Conservation (phyloP, 2,797 vertebrate species). For the Kryptopterus vitreolus region DNA sequence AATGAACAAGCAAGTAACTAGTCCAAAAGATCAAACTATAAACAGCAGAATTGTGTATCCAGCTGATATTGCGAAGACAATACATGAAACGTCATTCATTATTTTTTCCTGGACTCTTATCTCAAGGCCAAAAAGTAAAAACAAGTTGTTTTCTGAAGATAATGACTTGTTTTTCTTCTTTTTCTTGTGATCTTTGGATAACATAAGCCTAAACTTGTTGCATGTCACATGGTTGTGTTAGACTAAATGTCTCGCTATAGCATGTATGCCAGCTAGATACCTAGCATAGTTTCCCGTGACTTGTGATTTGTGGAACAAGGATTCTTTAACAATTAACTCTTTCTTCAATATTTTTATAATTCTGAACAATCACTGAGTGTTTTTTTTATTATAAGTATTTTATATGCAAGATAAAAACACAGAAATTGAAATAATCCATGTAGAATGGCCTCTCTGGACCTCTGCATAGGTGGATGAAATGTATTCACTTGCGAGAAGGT, state of each 20-base stretch:
- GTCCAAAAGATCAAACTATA: background rate
- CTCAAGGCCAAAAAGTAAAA: background rate
- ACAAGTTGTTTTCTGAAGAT: background rate
- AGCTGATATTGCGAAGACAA: background rate
- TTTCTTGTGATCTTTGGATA: background rate
- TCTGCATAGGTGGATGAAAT: background rate
- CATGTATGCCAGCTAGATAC: background rate
- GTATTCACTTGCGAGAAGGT: background rate
- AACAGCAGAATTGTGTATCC: background rate
- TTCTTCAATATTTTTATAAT: background rate
- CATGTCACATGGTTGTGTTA: slow-evolving; percentile 24
- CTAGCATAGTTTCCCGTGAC: background rate
- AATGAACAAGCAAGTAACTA: background rate
- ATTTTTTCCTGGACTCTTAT: background rate
- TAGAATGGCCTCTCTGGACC: background rate
- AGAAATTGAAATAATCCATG: background rate
- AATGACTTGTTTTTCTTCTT: background rate
- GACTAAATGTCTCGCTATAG: slow-evolving; percentile 1
- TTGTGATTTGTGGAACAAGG: slow-evolving; percentile 7
- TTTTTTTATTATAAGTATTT: background rate
- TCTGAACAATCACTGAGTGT: background rate
- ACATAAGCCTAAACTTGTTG: background rate
- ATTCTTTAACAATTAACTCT: background rate
- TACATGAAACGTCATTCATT: background rate
- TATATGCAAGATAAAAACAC: background rate